Base-by-base conservation (phyloP, 2,113 vertebrate species). In the Sceloporus undulatus region DNA sequence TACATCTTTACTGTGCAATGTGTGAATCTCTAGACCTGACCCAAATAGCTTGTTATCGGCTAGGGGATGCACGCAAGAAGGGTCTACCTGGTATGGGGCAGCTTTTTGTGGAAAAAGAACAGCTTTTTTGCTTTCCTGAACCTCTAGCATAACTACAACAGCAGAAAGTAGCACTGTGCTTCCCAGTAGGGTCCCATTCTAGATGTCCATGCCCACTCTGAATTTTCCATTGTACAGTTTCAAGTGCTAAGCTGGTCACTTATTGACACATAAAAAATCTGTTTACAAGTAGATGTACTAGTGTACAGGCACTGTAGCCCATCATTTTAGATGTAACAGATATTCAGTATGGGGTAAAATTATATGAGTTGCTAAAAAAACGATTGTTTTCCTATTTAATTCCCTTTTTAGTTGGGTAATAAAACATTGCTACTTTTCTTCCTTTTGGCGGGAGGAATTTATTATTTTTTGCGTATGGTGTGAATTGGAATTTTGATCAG, bases 401-500 rank as follows among this genome's bases (percentile, higher is more conserved):
- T 87, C 66, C 65, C 65, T 73, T 14, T 90, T 86, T 88, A 92
- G 94, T 96, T 96, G 91, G 95, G 92, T 76, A 89, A 93, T 79
- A 92, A 94, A 84, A 84, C 89, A 90, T 91, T 88, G 86, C 87
- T 9, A 90, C 25, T 42, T 93, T 95, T 92, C 48, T 18, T 54
- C 8, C 29, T 83, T 94, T 94, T 95, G 94, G 94, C 91, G 90
- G 90, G 95, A 96, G 94, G 94, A 94, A 91, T 92, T 95, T 93
- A 91, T 91, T 93, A 94, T 95, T 96, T 92, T 95, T 92, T 95
- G 90, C 93, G 94, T 95, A 96, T 93, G 92, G 79, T 96, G 94
- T 95, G 95, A 97, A 96, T 95, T 87, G 92, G 93, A 94, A 95
- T 95, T 97, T 95, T 97, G 97, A 96, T 96, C 96, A 97, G 96